These are phyloP conservation scores for Rosalia funebris DNA, from an alignment of 2,888 invertebrate genomes.

Conservation along the genomic window DNA sequence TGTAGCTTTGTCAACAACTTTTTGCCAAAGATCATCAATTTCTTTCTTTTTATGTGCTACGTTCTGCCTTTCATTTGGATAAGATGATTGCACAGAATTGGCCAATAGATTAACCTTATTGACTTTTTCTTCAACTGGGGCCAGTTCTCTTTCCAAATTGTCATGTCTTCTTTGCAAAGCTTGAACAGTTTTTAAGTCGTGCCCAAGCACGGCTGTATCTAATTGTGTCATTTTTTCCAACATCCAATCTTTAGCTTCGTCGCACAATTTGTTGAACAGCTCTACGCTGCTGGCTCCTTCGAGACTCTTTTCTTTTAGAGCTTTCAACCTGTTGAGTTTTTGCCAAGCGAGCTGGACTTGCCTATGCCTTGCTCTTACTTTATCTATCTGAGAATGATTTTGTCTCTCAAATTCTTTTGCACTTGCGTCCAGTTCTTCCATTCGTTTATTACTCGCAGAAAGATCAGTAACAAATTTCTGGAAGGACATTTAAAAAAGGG, in stretches of 20 bases:
- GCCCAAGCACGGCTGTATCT: slow-evolving; percentile 79
- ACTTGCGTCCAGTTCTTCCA: slow-evolving; percentile 88
- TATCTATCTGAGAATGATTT: slow-evolving; percentile 87
- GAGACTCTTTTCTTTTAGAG: slow-evolving; percentile 89
- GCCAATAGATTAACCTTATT: slow-evolving; percentile 82
- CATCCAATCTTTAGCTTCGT: slow-evolving; percentile 98
- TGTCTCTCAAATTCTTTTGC: slow-evolving; percentile 86
- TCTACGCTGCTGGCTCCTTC: slow-evolving; percentile 86
- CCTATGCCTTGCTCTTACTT: slow-evolving; percentile 78
- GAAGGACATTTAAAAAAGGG: too few relatives aligned
- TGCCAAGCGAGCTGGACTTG: slow-evolving; percentile 93
- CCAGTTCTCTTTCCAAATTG: slow-evolving; percentile 92
- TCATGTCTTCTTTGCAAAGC: slow-evolving; percentile 92
- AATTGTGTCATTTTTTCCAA: slow-evolving; percentile 92
- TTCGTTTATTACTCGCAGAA: slow-evolving; percentile 90
- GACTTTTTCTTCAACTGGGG: slow-evolving; percentile 94
- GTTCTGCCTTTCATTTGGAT: slow-evolving; percentile 89
- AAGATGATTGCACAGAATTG: slow-evolving; percentile 89
- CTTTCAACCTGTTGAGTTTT: slow-evolving; percentile 83
- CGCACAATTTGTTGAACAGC: slow-evolving; percentile 93
- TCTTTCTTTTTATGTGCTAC: slow-evolving; percentile 87
- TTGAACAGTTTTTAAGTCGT: slow-evolving; percentile 90
- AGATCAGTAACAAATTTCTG: slow-evolving; percentile 93
- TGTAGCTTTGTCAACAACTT: slow-evolving; percentile 85
- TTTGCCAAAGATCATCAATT: slow-evolving; percentile 88